Base-by-base conservation (phyloP, 1,140 invertebrate species). In the Drosophila ironensis region DNA sequence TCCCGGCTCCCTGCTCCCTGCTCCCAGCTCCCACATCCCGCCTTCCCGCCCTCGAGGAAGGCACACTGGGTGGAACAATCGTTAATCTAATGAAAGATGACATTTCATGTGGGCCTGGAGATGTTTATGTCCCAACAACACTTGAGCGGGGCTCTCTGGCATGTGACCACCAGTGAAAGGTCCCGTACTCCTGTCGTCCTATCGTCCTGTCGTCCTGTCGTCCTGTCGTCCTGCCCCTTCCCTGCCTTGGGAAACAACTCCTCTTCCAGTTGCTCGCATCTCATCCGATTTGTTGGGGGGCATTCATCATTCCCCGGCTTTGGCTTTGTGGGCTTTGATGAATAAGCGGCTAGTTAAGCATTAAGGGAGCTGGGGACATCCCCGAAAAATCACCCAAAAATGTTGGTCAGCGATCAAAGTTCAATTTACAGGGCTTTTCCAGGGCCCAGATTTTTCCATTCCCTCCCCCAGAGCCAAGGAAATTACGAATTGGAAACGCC, bases 21-120 rank as follows among this genome's bases (percentile, higher is more conserved):
- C n/a, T 7, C 5, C 3, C 9, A 4, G 8, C 6, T 41, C 17
- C 20, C 20, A 22, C n/a, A n/a, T n/a, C n/a, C 5, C 20, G 2
- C 20, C 20, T 22, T 22, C 20, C 20, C 20, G 0, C 28, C 28
- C 9, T 9, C 6, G 12, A 16, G 33, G 33, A 5, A 22, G 7
- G 8, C n/a, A 22, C 41, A 33, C 30, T 12, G 11, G 25, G 25
- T 33, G 40, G 40, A 47, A 61, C 73, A 84, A 84, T 84, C 78
- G 78, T 84, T 84, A 84, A 84, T 84, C 78, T 84, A 84, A 84
- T 84, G 78, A 84, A 84, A 84, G 73, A 84, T 84, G 78, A 86
- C 80, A 64, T 84, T 66, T 52, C 37, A 33, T 72, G 54, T 60
- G 50, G 61, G 66, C 51, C 35, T 38, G 72, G 14, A 40, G 37